Base-by-base conservation (phyloP, 64 coral and sea anemone species). In the Catalaphyllia jardinei region DNA sequence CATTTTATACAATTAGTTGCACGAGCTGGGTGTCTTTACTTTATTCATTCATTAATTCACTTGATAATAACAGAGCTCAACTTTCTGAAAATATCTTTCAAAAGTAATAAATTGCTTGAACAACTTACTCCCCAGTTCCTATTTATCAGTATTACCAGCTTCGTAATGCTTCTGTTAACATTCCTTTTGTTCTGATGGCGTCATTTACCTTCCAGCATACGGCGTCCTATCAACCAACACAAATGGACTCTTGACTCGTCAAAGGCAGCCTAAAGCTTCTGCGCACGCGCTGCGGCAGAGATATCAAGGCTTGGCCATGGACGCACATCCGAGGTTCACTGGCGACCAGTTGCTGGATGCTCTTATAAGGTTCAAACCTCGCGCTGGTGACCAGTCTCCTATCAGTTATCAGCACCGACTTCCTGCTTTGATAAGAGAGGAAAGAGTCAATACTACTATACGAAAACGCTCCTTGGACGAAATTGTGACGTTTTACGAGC, bases 191-290 rank as follows among this genome's bases (percentile, higher is more conserved):
- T 14, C 15, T 57, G 12, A 57, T 16, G 54, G 11, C 54, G 15
- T 57, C 10, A 57, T 57, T 57, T 57, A 12, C 24, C 13, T 17
- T 57, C 25, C 52, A 92, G 90, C 80, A 24, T 77, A 60, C 15
- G 74, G 87, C 8, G 42, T 30, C 31, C 63, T 87, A 11, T 76
- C 76, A 51, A 76, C 80, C 24, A 94, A 94, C 55, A 87, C 69
- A 19, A 94, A 94, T 74, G 93, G 93, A 14, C 73, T 94, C 4
- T 79, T 94, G 17, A 94, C 83, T 12, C 74, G 93, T 20, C 82
- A 94, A 29, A 81, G 93, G 82, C 88, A 94, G 75, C 93, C 93
- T 20, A 94, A 94, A 46, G 80, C 88, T 31, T 90, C 93, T 2
- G 93, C 93, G 51, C 89, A 94, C 80, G 74, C 52, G 20, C 83